A percentile compares a stretch with the other conserved stretches of the same genome.
These are phyloP conservation scores for Danaus chrysippus DNA, from an alignment of 2,888 invertebrate species.

Conservation along the genomic window DNA sequence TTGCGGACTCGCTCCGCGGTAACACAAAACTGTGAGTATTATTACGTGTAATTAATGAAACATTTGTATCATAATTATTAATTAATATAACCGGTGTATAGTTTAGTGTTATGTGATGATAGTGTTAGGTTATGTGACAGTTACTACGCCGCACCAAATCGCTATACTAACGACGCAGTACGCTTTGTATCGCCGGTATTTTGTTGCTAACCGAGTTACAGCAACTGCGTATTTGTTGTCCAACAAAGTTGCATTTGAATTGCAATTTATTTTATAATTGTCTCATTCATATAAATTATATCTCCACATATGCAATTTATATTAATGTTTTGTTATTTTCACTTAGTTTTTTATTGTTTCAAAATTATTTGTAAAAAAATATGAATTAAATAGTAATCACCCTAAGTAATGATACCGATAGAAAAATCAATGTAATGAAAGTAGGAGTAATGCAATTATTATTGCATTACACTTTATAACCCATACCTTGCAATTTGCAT, in stretches of 20 bases:
- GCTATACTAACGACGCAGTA: constrained; percentile 66
- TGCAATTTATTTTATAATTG: constrained; percentile 10
- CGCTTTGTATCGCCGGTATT: constrained; percentile 54
- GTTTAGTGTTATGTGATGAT: constrained; percentile 20
- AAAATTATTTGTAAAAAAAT: too few relatives aligned
- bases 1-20: constrained; percentile 49
- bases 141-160: constrained; percentile 66
- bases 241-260: constrained; percentile 39
- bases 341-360: too few relatives aligned
- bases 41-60: constrained; percentile 43
- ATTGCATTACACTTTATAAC: too few relatives aligned
- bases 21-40: constrained; percentile 54
- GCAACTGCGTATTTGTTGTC: constrained; percentile 60
- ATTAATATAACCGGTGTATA: constrained; percentile 14
- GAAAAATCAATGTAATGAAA: too few relatives aligned
- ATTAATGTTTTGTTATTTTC: too few relatives aligned
- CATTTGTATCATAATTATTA: constrained; percentile 31
- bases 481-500: too few relatives aligned
- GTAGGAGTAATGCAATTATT: too few relatives aligned
- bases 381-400: too few relatives aligned
- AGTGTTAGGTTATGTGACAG: constrained; percentile 61
- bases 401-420: too few relatives aligned
- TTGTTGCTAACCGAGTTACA: constrained; percentile 68
- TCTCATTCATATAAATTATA: neutral
- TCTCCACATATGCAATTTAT: neutral